Evolutionary conservation across 53 echinoderm and acorn worm genomes (phyloP).

Genomic region (Luidia sarsii): DNA sequence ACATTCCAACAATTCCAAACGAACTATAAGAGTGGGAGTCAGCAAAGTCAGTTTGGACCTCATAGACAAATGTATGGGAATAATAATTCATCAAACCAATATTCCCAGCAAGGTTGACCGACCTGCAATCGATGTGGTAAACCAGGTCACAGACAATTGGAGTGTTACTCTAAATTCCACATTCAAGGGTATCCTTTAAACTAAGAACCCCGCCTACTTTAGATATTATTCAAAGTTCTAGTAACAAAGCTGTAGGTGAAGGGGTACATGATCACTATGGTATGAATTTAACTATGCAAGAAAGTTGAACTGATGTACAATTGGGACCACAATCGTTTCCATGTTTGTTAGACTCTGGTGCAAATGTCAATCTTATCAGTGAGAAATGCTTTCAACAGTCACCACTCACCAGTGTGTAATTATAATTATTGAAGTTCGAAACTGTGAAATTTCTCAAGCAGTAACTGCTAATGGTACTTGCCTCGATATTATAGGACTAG

Average conservation of each 20-base stretch:
- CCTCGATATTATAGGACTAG: background rate
- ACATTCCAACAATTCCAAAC: background rate
- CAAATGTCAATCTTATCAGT: conserved; percentile 8
- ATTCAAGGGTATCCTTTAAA: too few relatives aligned
- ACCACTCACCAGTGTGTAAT: too few relatives aligned
- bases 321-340: background rate
- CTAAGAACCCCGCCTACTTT: background rate
- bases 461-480: background rate
- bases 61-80: conserved; percentile 1
- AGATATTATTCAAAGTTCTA: background rate
- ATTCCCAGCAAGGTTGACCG: background rate
- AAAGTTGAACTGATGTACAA: background rate
- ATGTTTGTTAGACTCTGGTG: conserved; percentile 13
- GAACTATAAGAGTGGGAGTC: background rate
- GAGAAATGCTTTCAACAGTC: conserved; percentile 9
- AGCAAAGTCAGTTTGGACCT: background rate
- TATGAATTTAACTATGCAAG: conserved; percentile 9
- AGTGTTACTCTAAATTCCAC: conserved; percentile 16
- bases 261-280: background rate
- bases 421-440: background rate
- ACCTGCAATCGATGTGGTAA: conserved; percentile 12
- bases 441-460: background rate
- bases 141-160: conserved; percentile 20
- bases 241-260: background rate
- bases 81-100: background rate